Evolutionary conservation across 2,888 invertebrate species (phyloP), one percentile per base, ranked within the genome.

Genomic region (Ophion costatus): DNA sequence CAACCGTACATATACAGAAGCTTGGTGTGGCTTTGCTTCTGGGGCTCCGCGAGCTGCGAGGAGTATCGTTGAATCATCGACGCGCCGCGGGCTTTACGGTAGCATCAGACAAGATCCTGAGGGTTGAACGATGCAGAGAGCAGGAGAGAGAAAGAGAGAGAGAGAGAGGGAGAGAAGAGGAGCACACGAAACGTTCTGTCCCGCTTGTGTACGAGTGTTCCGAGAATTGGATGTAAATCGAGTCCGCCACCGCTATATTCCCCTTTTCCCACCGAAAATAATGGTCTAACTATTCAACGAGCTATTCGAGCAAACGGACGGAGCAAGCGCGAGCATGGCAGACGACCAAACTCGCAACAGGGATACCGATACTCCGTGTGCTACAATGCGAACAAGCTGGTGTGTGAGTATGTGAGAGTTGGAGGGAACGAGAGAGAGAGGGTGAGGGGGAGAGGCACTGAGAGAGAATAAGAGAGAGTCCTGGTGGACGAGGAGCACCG

Each of bases 231-330:
- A 87, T 87, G 87, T 87, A 87, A 87, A 87, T 87, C 86, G 87
- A 86, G 86, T 87, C 82, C 85, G 73, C 67, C 80, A 84, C 84
- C 80, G 84, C 83, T 87, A 85, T 85, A 87, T 90, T 85, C 83
- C 88, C 89, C 90, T 91, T 90, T 91, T 90, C 90, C 89, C 87
- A 87, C 88, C 89, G 89, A 91, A 91, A 91, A 91, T 90, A 91
- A 91, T 90, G 90, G 89, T 90, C 90, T 89, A 91, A 91, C 91
- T 91, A 90, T 91, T 89, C 89, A 90, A 90, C 88, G 89, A 87
- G 85, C 86, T 86, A 87, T 87, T 84, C 79, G 83, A 81, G 86
- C 86, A 85, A 87, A 86, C 84, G 76, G 86, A 86, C 84, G 76
- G 86, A 85, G 82, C 57, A 69, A 73, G 82, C 70, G 73, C 66